A percentile compares a stretch with the other conserved stretches of the same genome.
Evolutionary conservation across 2,888 invertebrate genomes (phyloP).

Genomic region (Isoperla grammatica): DNA sequence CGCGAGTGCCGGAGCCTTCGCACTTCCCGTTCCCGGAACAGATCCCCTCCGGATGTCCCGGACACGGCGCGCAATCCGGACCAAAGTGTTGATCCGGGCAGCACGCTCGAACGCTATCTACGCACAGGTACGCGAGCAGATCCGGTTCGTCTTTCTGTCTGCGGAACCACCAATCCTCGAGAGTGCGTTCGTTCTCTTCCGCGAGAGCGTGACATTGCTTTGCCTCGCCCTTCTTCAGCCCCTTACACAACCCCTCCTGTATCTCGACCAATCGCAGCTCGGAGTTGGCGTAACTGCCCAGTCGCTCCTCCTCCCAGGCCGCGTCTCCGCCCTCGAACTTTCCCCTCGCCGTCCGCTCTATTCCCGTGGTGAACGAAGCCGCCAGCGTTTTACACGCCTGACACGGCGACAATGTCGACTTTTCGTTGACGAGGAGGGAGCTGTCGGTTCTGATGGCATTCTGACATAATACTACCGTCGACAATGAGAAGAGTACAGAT

Average conservation of each 20-base stretch:
- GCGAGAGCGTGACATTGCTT: conserved; percentile 75
- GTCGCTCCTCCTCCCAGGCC: conserved; percentile 87
- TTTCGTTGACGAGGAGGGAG: conserved; percentile 2
- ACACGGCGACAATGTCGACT: conserved; percentile 59
- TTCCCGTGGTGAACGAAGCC: conserved; percentile 54
- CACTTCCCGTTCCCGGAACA: conserved; percentile 82
- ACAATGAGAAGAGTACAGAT: too few species aligned
- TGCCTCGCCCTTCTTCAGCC: conserved; percentile 59
- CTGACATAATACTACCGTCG: too few species aligned
- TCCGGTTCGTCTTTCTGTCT: conserved; percentile 55
- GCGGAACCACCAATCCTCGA: conserved; percentile 88
- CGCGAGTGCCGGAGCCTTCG: conserved; percentile 83
- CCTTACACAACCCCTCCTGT: conserved; percentile 78
- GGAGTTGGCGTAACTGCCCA: conserved; percentile 75
- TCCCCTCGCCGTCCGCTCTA: conserved; percentile 74
- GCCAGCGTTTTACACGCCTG: conserved; percentile 68
- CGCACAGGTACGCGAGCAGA: conserved; percentile 70
- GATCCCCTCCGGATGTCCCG: conserved; percentile 63
- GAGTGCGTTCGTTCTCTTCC: conserved; percentile 71
- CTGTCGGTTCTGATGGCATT: not conserved
- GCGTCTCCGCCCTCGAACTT: conserved; percentile 92
- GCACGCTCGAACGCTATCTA: conserved; percentile 68
- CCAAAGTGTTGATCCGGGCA: conserved; percentile 84
- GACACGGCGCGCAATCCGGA: conserved; percentile 71
- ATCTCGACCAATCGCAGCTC: conserved; percentile 89